Conservation (phyloP, 2,113 vertebrate species). For the Phylloscopus trochilus region DNA sequence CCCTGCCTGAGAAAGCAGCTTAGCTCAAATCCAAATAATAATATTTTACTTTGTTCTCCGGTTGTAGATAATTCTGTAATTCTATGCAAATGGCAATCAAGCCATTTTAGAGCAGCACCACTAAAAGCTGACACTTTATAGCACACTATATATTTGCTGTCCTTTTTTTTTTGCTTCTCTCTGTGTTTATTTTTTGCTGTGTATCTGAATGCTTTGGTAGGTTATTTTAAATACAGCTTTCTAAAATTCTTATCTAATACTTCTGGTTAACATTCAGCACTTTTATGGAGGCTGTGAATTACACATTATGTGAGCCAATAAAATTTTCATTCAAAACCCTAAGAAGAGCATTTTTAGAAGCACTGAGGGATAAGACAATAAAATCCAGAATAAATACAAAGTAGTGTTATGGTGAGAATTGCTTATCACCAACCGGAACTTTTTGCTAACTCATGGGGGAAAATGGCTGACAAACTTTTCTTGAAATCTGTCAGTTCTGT, state of each 20-base stretch:
- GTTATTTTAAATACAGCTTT: constrained; percentile 28
- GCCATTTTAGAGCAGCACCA: background rate
- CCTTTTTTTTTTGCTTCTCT: background rate
- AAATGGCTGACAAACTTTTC: constrained; percentile 14
- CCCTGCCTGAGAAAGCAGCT: background rate
- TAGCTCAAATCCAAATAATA: constrained; percentile 22
- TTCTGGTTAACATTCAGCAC: constrained; percentile 11
- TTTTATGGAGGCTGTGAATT: constrained; percentile 39
- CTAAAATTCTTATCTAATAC: constrained; percentile 38
- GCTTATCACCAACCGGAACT: background rate
- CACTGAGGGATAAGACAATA: background rate
- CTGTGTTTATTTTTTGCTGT: constrained; percentile 3
- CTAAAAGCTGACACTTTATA: background rate
- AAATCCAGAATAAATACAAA: constrained; percentile 41
- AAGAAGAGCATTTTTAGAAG: constrained; percentile 27
- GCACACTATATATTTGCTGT: background rate
- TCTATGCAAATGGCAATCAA: background rate
- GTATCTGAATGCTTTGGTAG: background rate
- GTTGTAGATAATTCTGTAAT: constrained; percentile 12
- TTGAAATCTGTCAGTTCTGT: constrained; percentile 9
- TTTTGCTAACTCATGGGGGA: constrained; percentile 27
- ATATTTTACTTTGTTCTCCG: background rate
- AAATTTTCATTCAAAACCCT: constrained; percentile 58
- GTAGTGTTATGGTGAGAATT: background rate
- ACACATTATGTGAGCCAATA: constrained; percentile 18